These are phyloP conservation scores for Trichomalopsis sarcophagae DNA, from an alignment of 1,140 invertebrate genomes.

Conservation along the genomic window DNA sequence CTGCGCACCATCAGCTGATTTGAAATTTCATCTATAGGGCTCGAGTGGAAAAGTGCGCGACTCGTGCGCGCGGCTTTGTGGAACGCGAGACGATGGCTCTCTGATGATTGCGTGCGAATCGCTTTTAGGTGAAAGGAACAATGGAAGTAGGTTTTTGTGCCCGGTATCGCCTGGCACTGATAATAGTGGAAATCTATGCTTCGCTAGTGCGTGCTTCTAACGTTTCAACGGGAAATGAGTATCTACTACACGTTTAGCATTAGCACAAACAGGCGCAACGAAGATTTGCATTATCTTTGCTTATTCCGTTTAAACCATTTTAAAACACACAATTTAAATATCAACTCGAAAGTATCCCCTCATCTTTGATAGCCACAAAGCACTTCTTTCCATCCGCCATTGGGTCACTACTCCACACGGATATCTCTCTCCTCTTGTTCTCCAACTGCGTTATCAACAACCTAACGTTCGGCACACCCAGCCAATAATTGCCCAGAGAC, in stretches of 20 bases:
- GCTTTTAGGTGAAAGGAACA: not conserved
- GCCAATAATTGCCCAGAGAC: constrained; percentile 72
- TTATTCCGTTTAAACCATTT: too few relatives aligned
- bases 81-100: not conserved
- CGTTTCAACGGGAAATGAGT: too few relatives aligned
- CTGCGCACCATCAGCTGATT: not conserved
- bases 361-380: constrained; percentile 55
- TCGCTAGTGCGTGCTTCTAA: too few relatives aligned
- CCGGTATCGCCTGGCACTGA: too few relatives aligned
- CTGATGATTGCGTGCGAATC: not conserved
- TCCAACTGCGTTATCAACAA: constrained; percentile 60
- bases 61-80: not conserved
- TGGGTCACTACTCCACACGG: constrained; percentile 69
- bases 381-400: constrained; percentile 56
- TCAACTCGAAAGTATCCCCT: constrained; percentile 56
- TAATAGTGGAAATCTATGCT: too few relatives aligned
- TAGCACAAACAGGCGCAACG: too few relatives aligned
- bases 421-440: constrained; percentile 61
- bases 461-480: constrained; percentile 67
- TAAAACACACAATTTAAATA: too few relatives aligned
- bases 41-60: not conserved
- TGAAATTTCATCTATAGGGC: not conserved
- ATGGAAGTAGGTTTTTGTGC: not conserved
- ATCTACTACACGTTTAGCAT: too few relatives aligned
- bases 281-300: too few relatives aligned